Percentiles rank a stretch among this genome's conserved stretches.
These are phyloP conservation scores for Zosterops japonicus DNA, from an alignment of 2,113 vertebrate genomes.

Conservation along the genomic window DNA sequence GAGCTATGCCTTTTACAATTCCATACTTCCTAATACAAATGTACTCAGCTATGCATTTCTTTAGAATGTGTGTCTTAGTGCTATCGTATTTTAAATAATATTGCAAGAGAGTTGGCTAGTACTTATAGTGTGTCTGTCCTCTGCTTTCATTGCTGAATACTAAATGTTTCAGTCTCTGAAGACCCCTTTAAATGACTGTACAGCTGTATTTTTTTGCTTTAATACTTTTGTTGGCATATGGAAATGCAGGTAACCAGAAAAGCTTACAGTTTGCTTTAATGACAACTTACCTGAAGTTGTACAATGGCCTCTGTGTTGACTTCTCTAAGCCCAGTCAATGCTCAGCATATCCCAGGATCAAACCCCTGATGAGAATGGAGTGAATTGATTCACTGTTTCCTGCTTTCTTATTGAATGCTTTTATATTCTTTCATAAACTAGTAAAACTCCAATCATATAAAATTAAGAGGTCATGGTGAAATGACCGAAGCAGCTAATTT, in stretches of 20 bases:
- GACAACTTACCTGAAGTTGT: neutral
- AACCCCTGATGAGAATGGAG: neutral
- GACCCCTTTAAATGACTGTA: neutral
- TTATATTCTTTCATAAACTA: slow-evolving; percentile 18
- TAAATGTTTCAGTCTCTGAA: neutral
- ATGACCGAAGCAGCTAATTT: slow-evolving; percentile 37
- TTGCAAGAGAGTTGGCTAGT: neutral
- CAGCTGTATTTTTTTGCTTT: neutral
- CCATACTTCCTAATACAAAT: neutral
- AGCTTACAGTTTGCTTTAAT: neutral
- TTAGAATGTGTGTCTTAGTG: neutral
- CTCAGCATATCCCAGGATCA: neutral
- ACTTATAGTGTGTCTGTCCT: neutral
- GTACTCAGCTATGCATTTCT: neutral
- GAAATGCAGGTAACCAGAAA: neutral
- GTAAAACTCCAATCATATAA: neutral
- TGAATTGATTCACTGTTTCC: neutral
- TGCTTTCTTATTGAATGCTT: neutral
- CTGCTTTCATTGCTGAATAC: neutral
- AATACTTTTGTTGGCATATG: neutral
- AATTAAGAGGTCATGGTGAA: slow-evolving; percentile 23
- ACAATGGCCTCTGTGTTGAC: neutral
- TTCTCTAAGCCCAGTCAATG: neutral
- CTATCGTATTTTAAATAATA: neutral
- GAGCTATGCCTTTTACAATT: neutral